These are phyloP conservation scores for Lytechinus variegatus DNA, from an alignment of 35 echinoderm and acorn worm genomes.

Conservation along the genomic window DNA sequence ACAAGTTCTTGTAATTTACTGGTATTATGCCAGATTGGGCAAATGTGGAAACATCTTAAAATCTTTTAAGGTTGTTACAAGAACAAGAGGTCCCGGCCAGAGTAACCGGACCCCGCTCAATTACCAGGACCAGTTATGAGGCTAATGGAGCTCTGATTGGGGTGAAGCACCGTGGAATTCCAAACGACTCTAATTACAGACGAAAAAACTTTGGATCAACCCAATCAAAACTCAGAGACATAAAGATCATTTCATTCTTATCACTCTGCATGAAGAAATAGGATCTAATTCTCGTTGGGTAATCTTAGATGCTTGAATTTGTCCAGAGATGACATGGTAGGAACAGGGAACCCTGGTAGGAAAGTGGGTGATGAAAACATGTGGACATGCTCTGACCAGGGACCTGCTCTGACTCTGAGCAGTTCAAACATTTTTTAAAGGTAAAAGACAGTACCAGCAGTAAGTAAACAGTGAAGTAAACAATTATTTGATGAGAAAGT, in stretches of 20 bases:
- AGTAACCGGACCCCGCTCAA: conserved; percentile 33
- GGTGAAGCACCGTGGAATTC: conserved; percentile 5
- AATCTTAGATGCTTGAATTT: background rate
- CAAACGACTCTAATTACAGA: conserved; percentile 41
- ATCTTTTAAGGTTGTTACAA: background rate
- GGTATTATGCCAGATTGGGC: no score
- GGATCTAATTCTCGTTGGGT: background rate
- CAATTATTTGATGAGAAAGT: no score
- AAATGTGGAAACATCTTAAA: background rate
- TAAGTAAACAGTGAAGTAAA: no score
- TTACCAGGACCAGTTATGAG: conserved; percentile 16
- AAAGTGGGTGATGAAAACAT: background rate
- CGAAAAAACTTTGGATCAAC: background rate
- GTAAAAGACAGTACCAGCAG: no score
- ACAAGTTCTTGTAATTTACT: no score
- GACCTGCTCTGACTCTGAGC: no score
- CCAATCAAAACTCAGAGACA: background rate
- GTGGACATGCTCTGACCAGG: background rate
- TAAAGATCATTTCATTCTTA: conserved; percentile 19
- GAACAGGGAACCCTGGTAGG: background rate
- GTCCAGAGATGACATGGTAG: background rate
- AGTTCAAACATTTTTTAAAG: no score
- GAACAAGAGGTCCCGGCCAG: background rate
- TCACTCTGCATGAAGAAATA: conserved; percentile 24
- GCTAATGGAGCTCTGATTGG: conserved; percentile 23